phyloP scores from a whole-genome alignment of 2,797 vertebrate species.

The Tadarida brasiliensis region DNA sequence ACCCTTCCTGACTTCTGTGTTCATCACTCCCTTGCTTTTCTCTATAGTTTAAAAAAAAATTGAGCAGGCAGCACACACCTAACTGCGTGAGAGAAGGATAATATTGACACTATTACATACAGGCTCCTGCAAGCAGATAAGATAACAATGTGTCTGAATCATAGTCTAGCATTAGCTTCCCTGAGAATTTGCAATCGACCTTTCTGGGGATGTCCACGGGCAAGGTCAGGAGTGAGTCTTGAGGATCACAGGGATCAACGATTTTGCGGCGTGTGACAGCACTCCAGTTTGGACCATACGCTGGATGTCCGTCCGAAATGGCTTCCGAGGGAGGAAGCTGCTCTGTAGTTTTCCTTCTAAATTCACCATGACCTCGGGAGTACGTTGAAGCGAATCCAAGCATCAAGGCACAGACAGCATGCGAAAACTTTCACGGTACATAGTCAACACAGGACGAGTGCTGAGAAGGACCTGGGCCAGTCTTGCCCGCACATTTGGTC shows the following conservation, averaged over 20 bases:
- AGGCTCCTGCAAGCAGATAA: not conserved
- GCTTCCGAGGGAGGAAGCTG: not conserved
- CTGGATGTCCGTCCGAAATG: not conserved
- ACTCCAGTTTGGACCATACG: not conserved
- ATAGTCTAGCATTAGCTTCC: not conserved
- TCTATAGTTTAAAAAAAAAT: not conserved
- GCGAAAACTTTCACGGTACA: not conserved
- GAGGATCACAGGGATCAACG: not conserved
- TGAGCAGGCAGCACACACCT: not conserved
- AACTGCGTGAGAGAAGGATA: not conserved
- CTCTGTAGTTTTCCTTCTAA: not conserved
- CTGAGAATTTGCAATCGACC: not conserved
- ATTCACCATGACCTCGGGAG: not conserved
- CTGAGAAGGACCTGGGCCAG: not conserved
- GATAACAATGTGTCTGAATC: not conserved
- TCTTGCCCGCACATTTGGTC: no score
- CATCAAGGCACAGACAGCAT: not conserved
- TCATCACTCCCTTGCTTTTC: not conserved
- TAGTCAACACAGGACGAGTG: not conserved
- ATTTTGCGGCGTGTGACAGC: not conserved
- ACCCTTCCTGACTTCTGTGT: not conserved
- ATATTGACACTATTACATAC: not conserved
- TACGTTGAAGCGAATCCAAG: not conserved
- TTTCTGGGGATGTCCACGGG: not conserved
- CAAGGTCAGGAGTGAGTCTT: not conserved